Evolutionary conservation across 2,797 vertebrate genomes (phyloP), one percentile per base, ranked within the genome.

Genomic region (Enteromius treurensis): DNA sequence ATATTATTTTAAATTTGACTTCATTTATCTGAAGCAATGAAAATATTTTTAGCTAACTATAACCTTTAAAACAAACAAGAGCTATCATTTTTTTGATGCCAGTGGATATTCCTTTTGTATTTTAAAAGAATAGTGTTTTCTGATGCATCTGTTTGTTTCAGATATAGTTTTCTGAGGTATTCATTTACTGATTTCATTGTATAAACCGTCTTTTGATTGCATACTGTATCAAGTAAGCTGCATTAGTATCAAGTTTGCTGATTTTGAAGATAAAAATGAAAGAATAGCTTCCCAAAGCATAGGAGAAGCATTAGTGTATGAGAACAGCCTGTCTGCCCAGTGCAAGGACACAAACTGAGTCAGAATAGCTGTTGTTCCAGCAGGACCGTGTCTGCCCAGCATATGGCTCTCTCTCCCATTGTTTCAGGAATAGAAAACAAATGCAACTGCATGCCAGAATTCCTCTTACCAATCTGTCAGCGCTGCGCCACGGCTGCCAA

Each of bases 331-430:
- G 49, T 81, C 77, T 84, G 62, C 51, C 49, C 34, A 1, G 58
- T 77, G 74, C 62, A 71, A 55, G 81, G 77, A 49, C 0, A 45
- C 83, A 67, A 32, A 77, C 55, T 0, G n/a, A 51, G 74, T 71
- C 77, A 47, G 53, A 76, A 77, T 42, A 45, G 19, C 74, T 58
- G 53, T 69, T 60, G 49, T 75, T 82, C 77, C 81, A 69, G 64
- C 47, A 76, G 78, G 65, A 85, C 74, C 17, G 64, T 87, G 76
- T 73, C 82, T 80, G 71, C 64, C 29, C 23, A 80, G 80, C 88
- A 89, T 90, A 87, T 87, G 88, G 86, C 84, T 79, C 64, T 69
- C 85, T 80, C 78, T 78, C 73, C 85, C 75, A 83, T 85, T 85
- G 87, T 89, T 87, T 64, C 53, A 74, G 75, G 55, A 86, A 79